Evolutionary conservation across 2,797 vertebrate genomes (phyloP), one percentile per base, ranked within the genome.

Genomic region (Pipistrellus nathusii): DNA sequence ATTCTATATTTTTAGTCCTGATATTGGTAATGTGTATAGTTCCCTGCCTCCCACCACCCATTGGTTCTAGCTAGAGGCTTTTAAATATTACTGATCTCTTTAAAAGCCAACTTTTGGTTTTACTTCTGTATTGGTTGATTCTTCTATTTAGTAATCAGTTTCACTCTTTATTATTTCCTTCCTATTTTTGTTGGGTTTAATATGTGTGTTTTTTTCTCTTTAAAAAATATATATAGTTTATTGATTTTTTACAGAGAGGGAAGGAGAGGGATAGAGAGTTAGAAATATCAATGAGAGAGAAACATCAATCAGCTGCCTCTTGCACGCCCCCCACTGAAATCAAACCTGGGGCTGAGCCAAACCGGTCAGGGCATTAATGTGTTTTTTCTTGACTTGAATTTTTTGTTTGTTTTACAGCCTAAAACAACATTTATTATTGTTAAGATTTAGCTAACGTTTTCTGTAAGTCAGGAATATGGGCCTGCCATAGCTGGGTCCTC

Each of bases 1-100:
- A 82, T 59, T 82, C 41, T 57, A 9, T 72, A 55, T 51, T 90
- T 82, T 82, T 18, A n/a, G 41, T 90, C n/a, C 32, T 90, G 68
- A n/a, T 82, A 51, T 51, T 73, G 25, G 18, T 83, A 73, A 73
- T 91, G 76, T n/a, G 18, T 71, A 66, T 53, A 30, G 32, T 83
- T 27, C 12, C 57, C 12, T 9, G 17, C 17, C 41, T 23, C 23
- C 25, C 46, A 13, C 57, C 25, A 14, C 57, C 57, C 27, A 83
- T 64, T 73, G 20, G 9, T n/a, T 25, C n/a, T 64, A 75, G 41
- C 32, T 75, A 32, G 88, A 59, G 25, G 57, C 59, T 62, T 62
- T 62, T 62, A 12, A 62, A 14, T 62, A 62, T 75, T 32, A 66
- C 15, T 55, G 10, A 46, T 55, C 15, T 32, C 44, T 78, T 51